A percentile compares a stretch with the other conserved stretches of the same genome.
Conservation (phyloP, 2,888 invertebrate genomes). For the Glomeris marginata region DNA sequence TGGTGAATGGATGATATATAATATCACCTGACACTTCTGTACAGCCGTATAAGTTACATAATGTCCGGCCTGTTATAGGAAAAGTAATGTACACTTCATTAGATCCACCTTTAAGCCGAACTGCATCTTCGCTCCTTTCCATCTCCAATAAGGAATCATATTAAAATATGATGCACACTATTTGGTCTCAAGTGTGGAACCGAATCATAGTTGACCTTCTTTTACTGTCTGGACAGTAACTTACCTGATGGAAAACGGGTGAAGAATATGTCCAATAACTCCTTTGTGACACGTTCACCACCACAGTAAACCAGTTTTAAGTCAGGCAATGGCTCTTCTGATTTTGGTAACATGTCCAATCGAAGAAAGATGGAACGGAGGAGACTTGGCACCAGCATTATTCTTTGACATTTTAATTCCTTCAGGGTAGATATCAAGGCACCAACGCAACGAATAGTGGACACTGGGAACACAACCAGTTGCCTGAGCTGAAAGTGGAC, state of each 20-base stretch:
- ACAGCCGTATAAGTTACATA: conserved; percentile 82
- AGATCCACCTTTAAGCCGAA: too few species aligned
- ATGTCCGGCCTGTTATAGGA: too few species aligned
- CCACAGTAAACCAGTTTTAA: conserved; percentile 73
- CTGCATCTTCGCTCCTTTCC: too few species aligned
- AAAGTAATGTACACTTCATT: too few species aligned
- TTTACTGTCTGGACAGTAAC: too few species aligned
- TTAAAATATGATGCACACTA: too few species aligned
- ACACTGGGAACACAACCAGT: conserved; percentile 55
- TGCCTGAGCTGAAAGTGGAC: conserved; percentile 29
- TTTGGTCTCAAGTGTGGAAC: too few species aligned
- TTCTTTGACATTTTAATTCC: conserved; percentile 56
- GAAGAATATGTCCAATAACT: conserved; percentile 60
- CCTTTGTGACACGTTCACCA: conserved; percentile 59
- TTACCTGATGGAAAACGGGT: conserved; percentile 40
- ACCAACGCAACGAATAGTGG: conserved; percentile 60
- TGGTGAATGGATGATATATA: conserved; percentile 52
- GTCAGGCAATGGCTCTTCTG: conserved; percentile 31
- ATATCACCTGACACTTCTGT: conserved; percentile 88
- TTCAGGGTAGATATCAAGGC: conserved; percentile 51
- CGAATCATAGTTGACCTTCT: too few species aligned
- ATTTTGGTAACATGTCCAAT: not conserved
- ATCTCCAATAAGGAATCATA: too few species aligned
- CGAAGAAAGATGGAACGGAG: conserved; percentile 49
- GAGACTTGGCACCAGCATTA: conserved; percentile 70